Conservation (phyloP, 2,113 vertebrate genomes). For the Dicaeum eximium region DNA sequence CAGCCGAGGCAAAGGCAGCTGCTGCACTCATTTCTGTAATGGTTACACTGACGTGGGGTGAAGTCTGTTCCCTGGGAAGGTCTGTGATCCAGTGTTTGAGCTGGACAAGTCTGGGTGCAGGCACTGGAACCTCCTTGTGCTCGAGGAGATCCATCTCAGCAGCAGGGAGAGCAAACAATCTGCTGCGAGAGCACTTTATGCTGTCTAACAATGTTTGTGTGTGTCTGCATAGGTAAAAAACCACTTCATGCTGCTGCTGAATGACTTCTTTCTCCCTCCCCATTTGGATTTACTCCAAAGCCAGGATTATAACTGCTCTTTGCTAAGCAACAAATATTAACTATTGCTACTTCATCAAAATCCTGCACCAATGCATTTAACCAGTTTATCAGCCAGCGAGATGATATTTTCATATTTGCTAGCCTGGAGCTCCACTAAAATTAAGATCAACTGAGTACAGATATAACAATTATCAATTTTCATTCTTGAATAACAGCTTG, state of each 20-base stretch:
- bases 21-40: not conserved
- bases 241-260: not conserved
- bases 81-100: not conserved
- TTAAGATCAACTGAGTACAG: slow-evolving; percentile 66
- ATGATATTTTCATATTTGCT: slow-evolving; percentile 66
- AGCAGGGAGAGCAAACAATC: not conserved
- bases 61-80: not conserved
- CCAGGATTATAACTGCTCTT: slow-evolving; percentile 37
- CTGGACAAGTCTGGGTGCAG: not conserved
- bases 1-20: not conserved
- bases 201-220: slow-evolving; percentile 30
- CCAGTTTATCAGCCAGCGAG: slow-evolving; percentile 55
- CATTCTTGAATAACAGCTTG: slow-evolving; percentile 75
- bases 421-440: slow-evolving; percentile 72
- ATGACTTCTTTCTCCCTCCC: not conserved
- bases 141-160: not conserved
- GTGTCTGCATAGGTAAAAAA: not conserved
- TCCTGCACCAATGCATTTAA: slow-evolving; percentile 36
- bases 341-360: slow-evolving; percentile 58
- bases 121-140: not conserved
- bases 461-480: slow-evolving; percentile 76
- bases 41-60: rapidly evolving
- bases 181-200: not conserved
- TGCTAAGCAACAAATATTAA: slow-evolving; percentile 43
- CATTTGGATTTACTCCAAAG: slow-evolving; percentile 35